Evolutionary conservation across 2,888 invertebrate genomes (phyloP), one percentile per base, ranked within the genome.

Genomic region (Aspidapion aeneum): DNA sequence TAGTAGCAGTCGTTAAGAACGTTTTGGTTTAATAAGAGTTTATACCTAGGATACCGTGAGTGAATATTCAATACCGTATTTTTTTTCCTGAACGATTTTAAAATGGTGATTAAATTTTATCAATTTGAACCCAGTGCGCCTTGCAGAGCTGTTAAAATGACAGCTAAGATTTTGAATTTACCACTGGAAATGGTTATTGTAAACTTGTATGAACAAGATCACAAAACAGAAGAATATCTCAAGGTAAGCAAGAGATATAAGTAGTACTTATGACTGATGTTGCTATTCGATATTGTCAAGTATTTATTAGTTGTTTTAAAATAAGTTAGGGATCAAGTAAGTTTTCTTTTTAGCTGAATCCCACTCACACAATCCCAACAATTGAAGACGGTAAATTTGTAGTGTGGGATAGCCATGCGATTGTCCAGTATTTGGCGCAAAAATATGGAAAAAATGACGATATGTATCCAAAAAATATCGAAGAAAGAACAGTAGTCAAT

Each of bases 281-380:
- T n/a, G n/a, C n/a, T n/a, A n/a, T n/a, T n/a, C n/a, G n/a, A n/a
- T n/a, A n/a, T n/a, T n/a, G n/a, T n/a, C n/a, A n/a, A n/a, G n/a
- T n/a, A n/a, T n/a, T n/a, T n/a, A n/a, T n/a, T n/a, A n/a, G n/a
- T n/a, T n/a, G n/a, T n/a, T n/a, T n/a, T n/a, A n/a, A n/a, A n/a
- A n/a, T n/a, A n/a, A n/a, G n/a, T n/a, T n/a, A n/a, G n/a, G n/a
- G n/a, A n/a, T n/a, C n/a, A n/a, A n/a, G n/a, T n/a, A n/a, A n/a
- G n/a, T n/a, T n/a, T n/a, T n/a, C 76, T 77, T 76, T 81, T 1
- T 72, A 86, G 86, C 69, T 84, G 1, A 86, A 85, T 74, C 85
- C 85, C 0, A 82, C 83, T 69, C 85, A 84, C 71, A 82, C 83
- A 35, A 75, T 87, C 50, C 87, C 87, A 9, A 82, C 84, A 17